Evolutionary conservation across 2,797 vertebrate species (phyloP), one percentile per base, ranked within the genome.

Genomic region (Molossus molossus): DNA sequence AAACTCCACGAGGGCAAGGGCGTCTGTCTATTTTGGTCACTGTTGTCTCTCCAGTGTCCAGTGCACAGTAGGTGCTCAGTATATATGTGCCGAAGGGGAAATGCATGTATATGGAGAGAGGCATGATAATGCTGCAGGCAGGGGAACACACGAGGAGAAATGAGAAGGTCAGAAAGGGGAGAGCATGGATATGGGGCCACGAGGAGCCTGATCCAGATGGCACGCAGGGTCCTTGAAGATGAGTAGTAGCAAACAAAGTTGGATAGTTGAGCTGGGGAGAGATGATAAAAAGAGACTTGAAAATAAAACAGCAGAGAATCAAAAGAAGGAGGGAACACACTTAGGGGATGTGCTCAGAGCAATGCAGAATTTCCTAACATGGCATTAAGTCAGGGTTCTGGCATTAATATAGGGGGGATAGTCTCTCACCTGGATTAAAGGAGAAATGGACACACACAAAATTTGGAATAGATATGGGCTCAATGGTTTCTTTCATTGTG

Each of bases 401-500:
- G 81, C 72, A 50, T 1, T 55, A 45, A 87, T 20, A 6, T 7
- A 21, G 25, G 50, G 57, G 37, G 27, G 13, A 85, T 13, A 70
- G 50, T 55, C 33, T 92, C 50, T 83, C 5, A 79, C 13, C 3
- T 25, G 3, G n/a, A 62, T 25, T 60, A 75, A 75, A 76, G 67
- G 21, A 65, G 50, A 70, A 58, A 23, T 69, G 29, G 29, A 79
- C 33, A 45, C 10, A 55, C 23, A 48, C 20, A 67, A 57, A 77
- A 81, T 87, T 69, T 27, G 10, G 27, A 67, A 37, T 67, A 92
- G 7, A 13, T 65, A 29, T 33, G 14, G 64, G 53, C 0, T 20
- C 8, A 6, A 17, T 93, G 17, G 6, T 76, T 82, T 87, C 53
- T 70, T 62, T 95, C 21, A 48, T 80, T 85, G 33, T 95, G 75